Percentiles rank a stretch among this genome's conserved stretches.
These are phyloP conservation scores for Papilio polyxenes DNA, from an alignment of 1,140 invertebrate species.

Conservation along the genomic window DNA sequence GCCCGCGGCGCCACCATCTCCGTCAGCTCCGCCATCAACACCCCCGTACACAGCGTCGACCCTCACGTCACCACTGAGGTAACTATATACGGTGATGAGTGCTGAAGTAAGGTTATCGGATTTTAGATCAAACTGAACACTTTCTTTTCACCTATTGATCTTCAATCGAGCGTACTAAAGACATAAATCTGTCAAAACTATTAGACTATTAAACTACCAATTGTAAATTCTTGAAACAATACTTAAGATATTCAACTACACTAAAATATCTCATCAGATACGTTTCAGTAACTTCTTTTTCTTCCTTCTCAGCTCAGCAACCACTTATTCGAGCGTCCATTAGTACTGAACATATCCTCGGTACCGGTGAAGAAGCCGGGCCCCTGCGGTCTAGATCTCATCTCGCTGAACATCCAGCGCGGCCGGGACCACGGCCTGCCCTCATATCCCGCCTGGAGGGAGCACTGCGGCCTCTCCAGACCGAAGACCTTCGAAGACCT, in stretches of 20 bases:
- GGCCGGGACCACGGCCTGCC: constrained; percentile 94
- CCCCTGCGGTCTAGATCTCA: constrained; percentile 89
- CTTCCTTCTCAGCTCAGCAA: constrained; percentile 83
- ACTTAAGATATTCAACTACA: too few species aligned
- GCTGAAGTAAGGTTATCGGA: too few species aligned
- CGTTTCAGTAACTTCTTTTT: neutral
- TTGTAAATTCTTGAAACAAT: too few species aligned
- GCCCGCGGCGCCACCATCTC: constrained; percentile 76
- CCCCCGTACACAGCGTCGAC: constrained; percentile 85
- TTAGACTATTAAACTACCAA: too few species aligned
- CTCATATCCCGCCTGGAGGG: constrained; percentile 88
- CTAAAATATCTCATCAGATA: too few species aligned
- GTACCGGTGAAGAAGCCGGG: constrained; percentile 40
- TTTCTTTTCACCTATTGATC: too few species aligned
- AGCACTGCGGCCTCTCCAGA: constrained; percentile 86
- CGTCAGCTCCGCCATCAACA: constrained; percentile 83
- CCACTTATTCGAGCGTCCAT: constrained; percentile 86
- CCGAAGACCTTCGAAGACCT: constrained; percentile 89
- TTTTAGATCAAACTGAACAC: too few species aligned
- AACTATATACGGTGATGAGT: constrained; percentile 39
- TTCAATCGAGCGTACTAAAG: too few species aligned
- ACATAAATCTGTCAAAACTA: too few species aligned
- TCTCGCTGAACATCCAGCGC: constrained; percentile 92
- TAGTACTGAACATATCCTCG: constrained; percentile 43
- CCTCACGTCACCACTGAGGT: constrained; percentile 86